Conservation (phyloP, 2,888 invertebrate species). For the Agonum fuliginosum region DNA sequence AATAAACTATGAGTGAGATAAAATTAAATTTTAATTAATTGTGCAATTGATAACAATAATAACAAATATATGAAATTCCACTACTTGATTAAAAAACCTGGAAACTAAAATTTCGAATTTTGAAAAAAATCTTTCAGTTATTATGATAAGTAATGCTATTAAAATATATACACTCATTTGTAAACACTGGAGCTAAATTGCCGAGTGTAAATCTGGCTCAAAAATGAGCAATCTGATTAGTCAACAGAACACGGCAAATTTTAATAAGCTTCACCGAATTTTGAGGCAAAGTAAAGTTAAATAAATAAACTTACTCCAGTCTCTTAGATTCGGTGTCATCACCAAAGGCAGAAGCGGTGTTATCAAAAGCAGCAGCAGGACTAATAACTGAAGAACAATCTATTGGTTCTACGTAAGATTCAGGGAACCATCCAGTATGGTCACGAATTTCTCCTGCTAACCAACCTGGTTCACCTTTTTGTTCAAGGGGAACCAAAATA, state of each 20-base stretch:
- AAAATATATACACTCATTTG: too few species aligned
- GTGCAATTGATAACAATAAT: background rate
- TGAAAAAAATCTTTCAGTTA: too few species aligned
- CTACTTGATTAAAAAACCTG: background rate
- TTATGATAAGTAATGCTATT: too few species aligned
- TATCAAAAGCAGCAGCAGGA: conserved; percentile 69
- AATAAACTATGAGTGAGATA: too few species aligned
- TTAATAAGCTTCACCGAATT: too few species aligned
- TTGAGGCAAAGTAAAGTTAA: background rate
- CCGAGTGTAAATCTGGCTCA: too few species aligned
- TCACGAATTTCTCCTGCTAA: conserved; percentile 93
- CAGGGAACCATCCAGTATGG: conserved; percentile 96
- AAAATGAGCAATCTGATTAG: too few species aligned
- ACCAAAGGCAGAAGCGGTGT: conserved; percentile 72
- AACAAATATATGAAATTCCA: background rate
- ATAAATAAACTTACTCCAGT: conserved; percentile 76
- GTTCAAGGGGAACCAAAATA: conserved; percentile 85
- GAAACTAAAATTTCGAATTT: background rate
- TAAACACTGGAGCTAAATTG: too few species aligned
- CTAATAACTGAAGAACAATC: conserved; percentile 72
- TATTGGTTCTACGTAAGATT: conserved; percentile 92
- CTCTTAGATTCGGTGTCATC: conserved; percentile 68
- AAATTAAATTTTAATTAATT: too few species aligned
- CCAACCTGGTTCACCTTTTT: conserved; percentile 98
- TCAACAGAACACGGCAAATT: too few species aligned